Percentiles rank a stretch among this genome's conserved stretches.
phyloP scores from a whole-genome alignment of 92 coral and sea anemone genomes.

The Porites rus region DNA sequence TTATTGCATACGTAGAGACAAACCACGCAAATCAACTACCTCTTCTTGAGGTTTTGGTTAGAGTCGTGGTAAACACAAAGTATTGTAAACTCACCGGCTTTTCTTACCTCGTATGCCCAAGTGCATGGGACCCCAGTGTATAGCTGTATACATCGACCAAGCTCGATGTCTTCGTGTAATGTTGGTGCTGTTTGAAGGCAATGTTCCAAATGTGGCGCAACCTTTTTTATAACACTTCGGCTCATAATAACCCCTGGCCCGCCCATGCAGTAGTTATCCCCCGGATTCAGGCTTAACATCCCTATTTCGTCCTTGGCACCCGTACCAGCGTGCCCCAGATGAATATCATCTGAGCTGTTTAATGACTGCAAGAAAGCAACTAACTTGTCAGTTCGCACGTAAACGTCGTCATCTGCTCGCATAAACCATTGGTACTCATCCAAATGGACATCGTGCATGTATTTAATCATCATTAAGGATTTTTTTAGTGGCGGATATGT shows the following conservation, averaged over 20 bases:
- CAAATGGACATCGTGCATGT: constrained; percentile 56
- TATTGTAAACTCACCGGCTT: too few relatives aligned
- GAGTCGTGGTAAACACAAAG: too few relatives aligned
- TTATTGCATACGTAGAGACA: too few relatives aligned
- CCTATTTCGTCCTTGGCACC: constrained; percentile 54
- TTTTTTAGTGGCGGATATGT: constrained; percentile 67
- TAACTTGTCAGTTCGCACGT: constrained; percentile 45
- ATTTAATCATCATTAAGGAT: constrained; percentile 65
- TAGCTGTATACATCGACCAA: constrained; percentile 86
- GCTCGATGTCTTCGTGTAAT: constrained; percentile 58
- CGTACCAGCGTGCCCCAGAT: constrained; percentile 68
- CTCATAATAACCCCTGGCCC: constrained; percentile 66
- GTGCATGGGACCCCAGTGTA: constrained; percentile 91
- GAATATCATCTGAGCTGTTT: constrained; percentile 54
- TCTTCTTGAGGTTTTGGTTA: too few relatives aligned
- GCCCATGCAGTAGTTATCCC: constrained; percentile 70
- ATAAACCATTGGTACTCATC: constrained; percentile 64
- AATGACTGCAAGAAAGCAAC: constrained; percentile 29
- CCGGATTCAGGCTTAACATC: constrained; percentile 47
- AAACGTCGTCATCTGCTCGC: constrained; percentile 73
- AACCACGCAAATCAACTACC: too few relatives aligned
- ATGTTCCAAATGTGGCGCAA: constrained; percentile 46
- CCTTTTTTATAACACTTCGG: constrained; percentile 52
- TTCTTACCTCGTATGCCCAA: constrained; percentile 91
- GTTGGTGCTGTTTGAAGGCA: constrained; percentile 50